Percentiles rank a stretch among this genome's conserved stretches.
These are phyloP conservation scores for Catharus minimus DNA, from an alignment of 2,113 vertebrate genomes.

Conservation along the genomic window DNA sequence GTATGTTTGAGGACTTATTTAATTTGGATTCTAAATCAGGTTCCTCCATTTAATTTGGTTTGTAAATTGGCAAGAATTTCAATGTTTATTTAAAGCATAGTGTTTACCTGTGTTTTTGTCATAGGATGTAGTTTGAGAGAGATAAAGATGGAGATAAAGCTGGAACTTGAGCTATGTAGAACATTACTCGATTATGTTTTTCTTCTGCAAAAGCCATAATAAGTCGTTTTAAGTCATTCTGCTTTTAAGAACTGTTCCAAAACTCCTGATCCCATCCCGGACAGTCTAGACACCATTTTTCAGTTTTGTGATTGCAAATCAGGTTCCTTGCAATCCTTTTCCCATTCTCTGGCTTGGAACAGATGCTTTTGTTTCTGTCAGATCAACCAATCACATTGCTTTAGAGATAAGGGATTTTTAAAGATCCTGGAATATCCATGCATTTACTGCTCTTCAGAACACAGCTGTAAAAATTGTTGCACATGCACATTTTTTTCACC, in stretches of 20 bases:
- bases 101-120: neutral
- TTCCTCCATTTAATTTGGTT: neutral
- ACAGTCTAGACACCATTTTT: neutral
- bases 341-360: neutral
- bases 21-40: neutral
- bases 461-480: neutral
- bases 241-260: neutral
- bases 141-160: neutral
- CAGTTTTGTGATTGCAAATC: neutral
- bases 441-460: neutral
- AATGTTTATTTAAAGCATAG: neutral
- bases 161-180: conserved; percentile 13
- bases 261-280: neutral
- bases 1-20: neutral
- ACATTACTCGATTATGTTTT: neutral
- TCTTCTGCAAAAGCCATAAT: neutral
- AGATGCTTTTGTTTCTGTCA: neutral
- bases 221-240: neutral
- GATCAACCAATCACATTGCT: neutral
- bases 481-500: neutral
- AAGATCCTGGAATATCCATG: neutral
- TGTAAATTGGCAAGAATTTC: neutral
- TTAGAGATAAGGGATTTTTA: neutral
- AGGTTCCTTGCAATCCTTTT: neutral
- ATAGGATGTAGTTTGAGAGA: neutral